A percentile compares a stretch with the other conserved stretches of the same genome.
These are phyloP conservation scores for Phenganax subtilis DNA, from an alignment of 92 coral and sea anemone genomes.

Conservation along the genomic window DNA sequence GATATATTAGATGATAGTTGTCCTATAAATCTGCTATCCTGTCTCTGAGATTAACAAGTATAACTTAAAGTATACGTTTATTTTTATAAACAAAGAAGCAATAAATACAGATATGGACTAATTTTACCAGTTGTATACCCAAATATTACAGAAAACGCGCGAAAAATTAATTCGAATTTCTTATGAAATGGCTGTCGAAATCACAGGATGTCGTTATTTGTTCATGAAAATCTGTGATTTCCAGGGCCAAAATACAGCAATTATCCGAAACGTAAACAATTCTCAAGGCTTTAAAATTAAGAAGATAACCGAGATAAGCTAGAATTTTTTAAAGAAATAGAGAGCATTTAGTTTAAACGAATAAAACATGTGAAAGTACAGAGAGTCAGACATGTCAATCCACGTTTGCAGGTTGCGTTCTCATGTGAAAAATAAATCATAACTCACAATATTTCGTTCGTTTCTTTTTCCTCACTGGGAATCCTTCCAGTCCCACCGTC, in stretches of 20 bases:
- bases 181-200: not conserved
- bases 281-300: not conserved
- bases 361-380: no score
- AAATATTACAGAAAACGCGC: no score
- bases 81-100: no score
- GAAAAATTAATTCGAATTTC: no score
- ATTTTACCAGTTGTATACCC: not conserved
- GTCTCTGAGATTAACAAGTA: no score
- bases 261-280: not conserved
- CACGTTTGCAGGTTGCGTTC: not conserved
- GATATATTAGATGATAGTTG: not conserved
- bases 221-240: slow-evolving; percentile 1
- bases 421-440: not conserved
- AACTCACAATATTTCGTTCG: not conserved
- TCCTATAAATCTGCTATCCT: not conserved
- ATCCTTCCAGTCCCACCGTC: not conserved
- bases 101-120: not conserved
- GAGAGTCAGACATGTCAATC: no score
- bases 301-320: not conserved
- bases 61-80: no score
- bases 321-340: not conserved
- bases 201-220: not conserved
- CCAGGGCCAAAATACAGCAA: not conserved
- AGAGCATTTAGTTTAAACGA: no score
- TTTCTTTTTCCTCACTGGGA: not conserved